A percentile compares a stretch with the other conserved stretches of the same genome.
These are phyloP conservation scores for Balaeniceps rex DNA, from an alignment of 2,113 vertebrate genomes.

Conservation along the genomic window DNA sequence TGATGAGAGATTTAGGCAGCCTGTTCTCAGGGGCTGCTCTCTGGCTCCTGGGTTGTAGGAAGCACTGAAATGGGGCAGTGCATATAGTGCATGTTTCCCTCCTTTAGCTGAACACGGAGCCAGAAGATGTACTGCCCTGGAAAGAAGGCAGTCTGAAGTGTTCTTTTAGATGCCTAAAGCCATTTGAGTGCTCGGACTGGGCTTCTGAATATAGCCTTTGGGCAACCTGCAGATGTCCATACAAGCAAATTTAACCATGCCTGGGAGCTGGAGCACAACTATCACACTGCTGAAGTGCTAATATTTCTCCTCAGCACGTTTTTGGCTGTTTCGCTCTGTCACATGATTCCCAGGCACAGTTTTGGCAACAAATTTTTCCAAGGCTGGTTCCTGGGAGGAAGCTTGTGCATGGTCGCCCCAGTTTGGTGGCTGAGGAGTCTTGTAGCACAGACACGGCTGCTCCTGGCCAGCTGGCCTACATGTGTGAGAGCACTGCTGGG, in stretches of 20 bases:
- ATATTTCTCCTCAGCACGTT: not conserved
- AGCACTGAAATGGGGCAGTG: not conserved
- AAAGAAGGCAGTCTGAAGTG: not conserved
- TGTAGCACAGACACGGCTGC: rapidly evolving
- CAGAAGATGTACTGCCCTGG: not conserved
- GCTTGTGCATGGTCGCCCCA: not conserved
- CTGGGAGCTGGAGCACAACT: not conserved
- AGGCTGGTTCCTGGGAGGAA: not conserved
- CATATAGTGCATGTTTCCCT: rapidly evolving
- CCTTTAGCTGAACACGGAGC: not conserved
- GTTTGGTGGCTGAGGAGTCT: not conserved
- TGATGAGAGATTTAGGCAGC: constrained; percentile 2
- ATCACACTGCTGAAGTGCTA: not conserved
- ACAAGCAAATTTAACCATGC: not conserved
- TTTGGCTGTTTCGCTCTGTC: not conserved
- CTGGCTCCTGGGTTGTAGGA: not conserved
- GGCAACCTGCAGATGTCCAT: not conserved
- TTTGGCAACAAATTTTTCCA: not conserved
- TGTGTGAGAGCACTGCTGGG: rapidly evolving
- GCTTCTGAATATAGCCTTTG: not conserved
- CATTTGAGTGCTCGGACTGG: not conserved
- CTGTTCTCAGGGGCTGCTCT: not conserved
- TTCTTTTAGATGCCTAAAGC: not conserved
- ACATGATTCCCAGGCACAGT: rapidly evolving
- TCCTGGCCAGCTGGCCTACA: not conserved